Conservation (phyloP, 2,113 vertebrate species). For the Brienomyrus longianalis region DNA sequence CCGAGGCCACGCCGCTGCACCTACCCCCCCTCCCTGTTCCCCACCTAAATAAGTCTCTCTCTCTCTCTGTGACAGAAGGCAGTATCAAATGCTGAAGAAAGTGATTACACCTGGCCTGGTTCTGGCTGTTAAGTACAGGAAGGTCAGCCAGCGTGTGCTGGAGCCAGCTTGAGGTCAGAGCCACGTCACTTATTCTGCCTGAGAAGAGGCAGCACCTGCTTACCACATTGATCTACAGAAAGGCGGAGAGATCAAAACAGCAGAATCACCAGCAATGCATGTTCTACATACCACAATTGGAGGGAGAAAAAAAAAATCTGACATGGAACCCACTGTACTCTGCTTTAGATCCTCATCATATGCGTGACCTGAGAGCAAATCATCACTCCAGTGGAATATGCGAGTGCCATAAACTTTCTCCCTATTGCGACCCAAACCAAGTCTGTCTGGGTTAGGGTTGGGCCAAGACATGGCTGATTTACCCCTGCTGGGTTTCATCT, state of each 20-base stretch:
- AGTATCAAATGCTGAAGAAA: slow-evolving; percentile 56
- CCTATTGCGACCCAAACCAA: not conserved
- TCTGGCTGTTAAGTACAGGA: slow-evolving; percentile 55
- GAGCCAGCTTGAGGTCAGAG: slow-evolving; percentile 53
- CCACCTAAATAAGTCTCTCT: slow-evolving; percentile 7
- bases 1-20: slow-evolving; percentile 45
- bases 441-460: not conserved
- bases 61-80: slow-evolving; percentile 37
- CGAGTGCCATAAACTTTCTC: not conserved
- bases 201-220: not conserved
- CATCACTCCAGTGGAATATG: not conserved
- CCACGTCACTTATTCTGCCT: slow-evolving; percentile 29
- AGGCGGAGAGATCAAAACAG: not conserved
- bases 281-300: not conserved
- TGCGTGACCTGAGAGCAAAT: not conserved
- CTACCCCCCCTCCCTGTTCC: slow-evolving; percentile 32
- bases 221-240: not conserved
- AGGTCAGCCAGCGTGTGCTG: slow-evolving; percentile 61
- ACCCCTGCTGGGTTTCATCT: not conserved
- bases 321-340: not conserved
- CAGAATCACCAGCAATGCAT: not conserved
- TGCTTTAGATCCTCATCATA: not conserved
- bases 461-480: not conserved
- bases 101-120: slow-evolving; percentile 59
- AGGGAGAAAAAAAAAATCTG: not conserved